Conservation (phyloP, 2,888 invertebrate species). For the Idaea biselata region DNA sequence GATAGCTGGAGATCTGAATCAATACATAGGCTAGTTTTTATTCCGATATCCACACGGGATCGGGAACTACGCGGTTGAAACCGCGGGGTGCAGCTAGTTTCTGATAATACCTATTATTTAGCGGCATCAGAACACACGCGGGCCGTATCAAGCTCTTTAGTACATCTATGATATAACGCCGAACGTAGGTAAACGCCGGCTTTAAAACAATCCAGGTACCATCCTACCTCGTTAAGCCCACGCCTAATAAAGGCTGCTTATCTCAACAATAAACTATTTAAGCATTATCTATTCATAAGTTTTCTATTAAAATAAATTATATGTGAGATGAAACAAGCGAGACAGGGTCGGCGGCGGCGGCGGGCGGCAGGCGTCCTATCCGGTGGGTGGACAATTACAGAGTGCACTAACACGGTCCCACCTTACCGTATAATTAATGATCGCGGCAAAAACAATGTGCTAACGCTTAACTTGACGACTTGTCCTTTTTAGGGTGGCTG, state of each 20-base stretch:
- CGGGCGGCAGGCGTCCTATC: constrained; percentile 48
- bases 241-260: neutral
- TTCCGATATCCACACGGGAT: too few species aligned
- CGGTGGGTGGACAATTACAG: constrained; percentile 71
- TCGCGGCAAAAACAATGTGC: constrained; percentile 70
- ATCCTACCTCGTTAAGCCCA: neutral
- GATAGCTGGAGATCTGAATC: too few species aligned
- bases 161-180: neutral
- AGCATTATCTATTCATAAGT: neutral
- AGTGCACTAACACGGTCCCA: constrained; percentile 69
- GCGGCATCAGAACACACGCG: too few species aligned
- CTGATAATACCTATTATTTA: too few species aligned
- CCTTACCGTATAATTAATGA: constrained; percentile 67
- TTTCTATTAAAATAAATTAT: constrained; percentile 11
- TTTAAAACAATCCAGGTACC: neutral
- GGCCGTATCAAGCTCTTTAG: neutral
- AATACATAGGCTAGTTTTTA: too few species aligned
- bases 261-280: constrained; percentile 1
- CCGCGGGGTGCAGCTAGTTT: too few species aligned
- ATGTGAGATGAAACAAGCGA: constrained; percentile 20
- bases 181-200: neutral
- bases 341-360: neutral
- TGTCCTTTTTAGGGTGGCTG: constrained; percentile 54
- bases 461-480: constrained; percentile 54
- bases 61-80: too few species aligned